Conservation (phyloP, 2,113 vertebrate species). For the Piprites chloris region DNA sequence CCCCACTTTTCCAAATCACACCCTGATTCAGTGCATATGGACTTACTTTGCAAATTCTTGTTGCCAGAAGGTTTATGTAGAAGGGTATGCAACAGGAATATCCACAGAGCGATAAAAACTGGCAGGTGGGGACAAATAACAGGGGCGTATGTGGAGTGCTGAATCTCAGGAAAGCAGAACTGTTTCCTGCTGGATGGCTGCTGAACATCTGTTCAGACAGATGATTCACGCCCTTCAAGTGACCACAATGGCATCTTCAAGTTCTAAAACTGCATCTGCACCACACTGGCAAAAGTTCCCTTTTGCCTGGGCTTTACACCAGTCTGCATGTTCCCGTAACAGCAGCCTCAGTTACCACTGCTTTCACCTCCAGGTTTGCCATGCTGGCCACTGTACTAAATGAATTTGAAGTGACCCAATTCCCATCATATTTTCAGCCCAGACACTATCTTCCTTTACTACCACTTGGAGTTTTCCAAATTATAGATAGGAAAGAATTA, state of each 20-base stretch:
- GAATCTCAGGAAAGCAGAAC: background rate
- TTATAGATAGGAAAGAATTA: background rate
- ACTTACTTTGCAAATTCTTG: background rate
- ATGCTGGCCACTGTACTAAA: background rate
- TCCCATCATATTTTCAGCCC: background rate
- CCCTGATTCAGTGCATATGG: background rate
- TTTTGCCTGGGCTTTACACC: background rate
- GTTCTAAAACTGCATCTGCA: background rate
- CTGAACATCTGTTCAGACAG: background rate
- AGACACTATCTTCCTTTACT: background rate
- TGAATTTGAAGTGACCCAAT: background rate
- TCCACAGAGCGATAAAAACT: background rate
- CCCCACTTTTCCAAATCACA: background rate
- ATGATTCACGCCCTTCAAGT: background rate
- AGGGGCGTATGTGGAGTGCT: background rate
- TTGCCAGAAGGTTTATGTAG: background rate
- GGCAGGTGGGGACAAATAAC: background rate
- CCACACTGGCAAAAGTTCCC: background rate
- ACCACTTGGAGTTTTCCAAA: background rate
- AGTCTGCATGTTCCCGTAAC: background rate
- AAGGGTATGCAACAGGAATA: background rate
- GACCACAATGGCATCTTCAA: background rate
- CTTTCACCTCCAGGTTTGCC: background rate
- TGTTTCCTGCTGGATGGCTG: background rate
- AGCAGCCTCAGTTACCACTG: background rate